Conservation (phyloP, 2,797 vertebrate genomes). For the Hoplostethus atlanticus region DNA sequence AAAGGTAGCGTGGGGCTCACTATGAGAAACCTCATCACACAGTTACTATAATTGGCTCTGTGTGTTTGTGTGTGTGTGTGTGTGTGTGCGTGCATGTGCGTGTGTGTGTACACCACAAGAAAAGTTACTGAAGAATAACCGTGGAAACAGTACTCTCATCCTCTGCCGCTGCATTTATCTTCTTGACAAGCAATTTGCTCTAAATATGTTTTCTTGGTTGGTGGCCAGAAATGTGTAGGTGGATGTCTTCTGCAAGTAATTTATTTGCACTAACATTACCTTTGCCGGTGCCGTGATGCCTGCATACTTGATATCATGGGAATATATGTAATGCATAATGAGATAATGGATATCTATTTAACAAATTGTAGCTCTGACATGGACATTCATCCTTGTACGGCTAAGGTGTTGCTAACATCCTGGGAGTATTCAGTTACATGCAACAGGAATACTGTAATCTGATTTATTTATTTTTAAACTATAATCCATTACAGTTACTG, state of each 20-base stretch:
- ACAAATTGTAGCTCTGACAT: constrained; percentile 7
- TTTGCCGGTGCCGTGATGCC: constrained; percentile 14
- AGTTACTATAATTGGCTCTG: constrained; percentile 78
- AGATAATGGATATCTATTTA: constrained; percentile 34
- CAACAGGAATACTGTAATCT: too few species aligned
- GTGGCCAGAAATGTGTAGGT: constrained; percentile 56
- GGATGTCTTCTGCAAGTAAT: constrained; percentile 61
- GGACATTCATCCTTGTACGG: neutral
- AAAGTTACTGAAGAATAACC: constrained; percentile 55
- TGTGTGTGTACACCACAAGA: constrained; percentile 23
- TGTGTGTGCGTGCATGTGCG: constrained; percentile 21
- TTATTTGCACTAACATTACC: constrained; percentile 47
- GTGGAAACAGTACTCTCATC: constrained; percentile 44
- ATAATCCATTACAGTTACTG: too few species aligned
- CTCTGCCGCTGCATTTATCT: constrained; percentile 72
- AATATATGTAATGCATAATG: constrained; percentile 35
- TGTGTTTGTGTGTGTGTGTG: constrained; percentile 28
- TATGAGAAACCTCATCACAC: constrained; percentile 74
- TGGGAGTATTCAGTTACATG: too few species aligned
- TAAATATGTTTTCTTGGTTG: constrained; percentile 72
- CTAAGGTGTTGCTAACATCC: too few species aligned
- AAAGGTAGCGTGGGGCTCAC: constrained; percentile 75
- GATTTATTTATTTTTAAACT: too few species aligned
- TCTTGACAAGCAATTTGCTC: constrained; percentile 81
- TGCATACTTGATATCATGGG: constrained; percentile 13